Evolutionary conservation across 2,888 invertebrate species (phyloP).

Genomic region (Tenthredo notha): DNA sequence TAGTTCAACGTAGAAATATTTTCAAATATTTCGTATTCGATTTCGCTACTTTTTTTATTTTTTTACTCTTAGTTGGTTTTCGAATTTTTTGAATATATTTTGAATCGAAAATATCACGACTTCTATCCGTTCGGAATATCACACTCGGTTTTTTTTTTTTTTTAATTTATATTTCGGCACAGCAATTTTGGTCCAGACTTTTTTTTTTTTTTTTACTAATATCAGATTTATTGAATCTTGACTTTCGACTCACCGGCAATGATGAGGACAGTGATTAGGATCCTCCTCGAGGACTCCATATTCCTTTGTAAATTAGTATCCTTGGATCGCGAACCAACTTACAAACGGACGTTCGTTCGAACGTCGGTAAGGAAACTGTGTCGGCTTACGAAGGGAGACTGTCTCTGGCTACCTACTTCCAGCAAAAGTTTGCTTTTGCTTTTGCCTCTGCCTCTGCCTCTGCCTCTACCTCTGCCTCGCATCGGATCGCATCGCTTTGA

Average conservation of each 20-base stretch:
- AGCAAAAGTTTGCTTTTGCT: slow-evolving; percentile 70
- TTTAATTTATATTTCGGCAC: no score
- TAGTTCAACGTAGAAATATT: background rate
- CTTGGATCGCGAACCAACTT: slow-evolving; percentile 21
- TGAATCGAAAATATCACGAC: background rate
- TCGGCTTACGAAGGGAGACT: slow-evolving; percentile 69
- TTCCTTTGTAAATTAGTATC: slow-evolving; percentile 13
- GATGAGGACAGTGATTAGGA: background rate
- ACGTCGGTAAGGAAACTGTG: slow-evolving; percentile 61
- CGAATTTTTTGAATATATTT: background rate
- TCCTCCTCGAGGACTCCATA: slow-evolving; percentile 2
- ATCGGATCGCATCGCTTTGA: background rate
- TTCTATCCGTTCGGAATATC: background rate
- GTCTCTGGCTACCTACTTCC: slow-evolving; percentile 60
- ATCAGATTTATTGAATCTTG: background rate
- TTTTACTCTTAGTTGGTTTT: background rate
- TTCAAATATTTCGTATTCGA: background rate
- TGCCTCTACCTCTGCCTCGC: background rate
- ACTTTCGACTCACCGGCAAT: slow-evolving; percentile 5
- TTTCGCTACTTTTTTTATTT: no score
- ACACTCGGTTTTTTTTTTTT: background rate
- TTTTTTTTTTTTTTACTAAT: no score
- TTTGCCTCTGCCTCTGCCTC: slow-evolving; percentile 61
- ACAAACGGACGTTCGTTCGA: background rate
- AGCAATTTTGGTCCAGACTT: background rate